phyloP scores from a whole-genome alignment of 2,113 vertebrate genomes.

The Pterocles orientalis region DNA sequence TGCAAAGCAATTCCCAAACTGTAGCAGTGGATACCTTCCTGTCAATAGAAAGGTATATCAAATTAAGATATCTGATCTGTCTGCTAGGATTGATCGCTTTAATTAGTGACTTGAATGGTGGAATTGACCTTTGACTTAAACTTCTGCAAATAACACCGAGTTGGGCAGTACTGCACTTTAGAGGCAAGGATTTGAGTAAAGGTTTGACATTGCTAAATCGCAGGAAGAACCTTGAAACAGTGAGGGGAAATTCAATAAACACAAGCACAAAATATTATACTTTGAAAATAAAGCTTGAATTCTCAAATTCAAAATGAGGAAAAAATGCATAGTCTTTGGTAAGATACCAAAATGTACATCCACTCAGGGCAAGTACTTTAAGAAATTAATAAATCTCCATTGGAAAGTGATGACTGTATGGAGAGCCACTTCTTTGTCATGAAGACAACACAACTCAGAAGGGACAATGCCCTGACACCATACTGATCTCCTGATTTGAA shows the following conservation, averaged over 20 bases:
- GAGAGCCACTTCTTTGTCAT: background rate
- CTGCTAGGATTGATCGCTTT: background rate
- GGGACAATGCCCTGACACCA: background rate
- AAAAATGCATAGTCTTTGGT: background rate
- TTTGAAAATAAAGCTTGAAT: background rate
- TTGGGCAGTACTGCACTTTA: background rate
- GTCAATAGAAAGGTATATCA: background rate
- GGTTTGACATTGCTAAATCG: background rate
- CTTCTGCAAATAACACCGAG: background rate
- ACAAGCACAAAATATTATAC: background rate
- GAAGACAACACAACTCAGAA: background rate
- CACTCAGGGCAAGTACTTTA: background rate
- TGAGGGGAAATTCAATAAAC: background rate
- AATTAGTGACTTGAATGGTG: background rate
- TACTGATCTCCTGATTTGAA: background rate
- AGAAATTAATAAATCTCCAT: background rate
- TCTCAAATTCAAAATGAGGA: background rate
- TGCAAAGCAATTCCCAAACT: background rate
- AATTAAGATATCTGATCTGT: background rate
- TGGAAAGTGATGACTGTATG: background rate
- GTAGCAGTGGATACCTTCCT: background rate
- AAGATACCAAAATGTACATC: background rate
- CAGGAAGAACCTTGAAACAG: background rate
- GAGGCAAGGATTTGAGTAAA: background rate
- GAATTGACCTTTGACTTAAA: background rate